Evolutionary conservation across 1,140 invertebrate species (phyloP), one percentile per base, ranked within the genome.

Genomic region (Hyposmocoma kahamanoa): DNA sequence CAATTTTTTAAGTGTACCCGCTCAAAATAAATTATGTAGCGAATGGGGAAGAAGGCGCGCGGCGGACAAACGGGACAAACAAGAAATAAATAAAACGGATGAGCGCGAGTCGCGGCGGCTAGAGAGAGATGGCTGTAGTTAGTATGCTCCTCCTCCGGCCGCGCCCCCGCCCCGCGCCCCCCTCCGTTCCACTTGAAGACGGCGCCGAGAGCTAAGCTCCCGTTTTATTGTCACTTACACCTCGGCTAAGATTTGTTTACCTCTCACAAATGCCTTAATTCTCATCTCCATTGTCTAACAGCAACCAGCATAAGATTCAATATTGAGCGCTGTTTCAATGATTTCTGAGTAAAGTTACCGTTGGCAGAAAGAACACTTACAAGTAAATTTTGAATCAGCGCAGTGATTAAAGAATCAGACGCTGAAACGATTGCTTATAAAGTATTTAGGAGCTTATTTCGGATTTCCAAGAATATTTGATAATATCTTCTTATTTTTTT

Each of bases 151-250:
- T 54, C 38, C 59, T 20, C 50, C 43, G 54, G 34, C 49, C 53
- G 34, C 44, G 55, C 53, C 50, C 18, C 32, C 44, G 51, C 51
- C 55, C 43, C 41, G 18, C 53, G 18, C 13, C 20, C 46, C 10
- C 21, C 44, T 18, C 52, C 68, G 68, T 74, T 68, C 75, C 72
- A 75, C 72, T 76, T 75, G 62, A 82, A 80, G 80, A 84, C 72
- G 80, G 75, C 72, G 72, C 69, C 68, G 75, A 79, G 63, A 73
- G 67, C 66, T 81, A 80, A 80, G 70, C 74, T 77, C 66, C 72
- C 72, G 59, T 82, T 84, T 82, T 84, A 81, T 84, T 82, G 77
- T 81, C 81, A 82, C 76, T 84, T 82, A 84, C 69, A 80, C 75
- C 77, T 72, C 58, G 47, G 47, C 70, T 59, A 78, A 75, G 67